Base-by-base conservation (phyloP, 2,888 invertebrate species). In the Flexamia atlantica region DNA sequence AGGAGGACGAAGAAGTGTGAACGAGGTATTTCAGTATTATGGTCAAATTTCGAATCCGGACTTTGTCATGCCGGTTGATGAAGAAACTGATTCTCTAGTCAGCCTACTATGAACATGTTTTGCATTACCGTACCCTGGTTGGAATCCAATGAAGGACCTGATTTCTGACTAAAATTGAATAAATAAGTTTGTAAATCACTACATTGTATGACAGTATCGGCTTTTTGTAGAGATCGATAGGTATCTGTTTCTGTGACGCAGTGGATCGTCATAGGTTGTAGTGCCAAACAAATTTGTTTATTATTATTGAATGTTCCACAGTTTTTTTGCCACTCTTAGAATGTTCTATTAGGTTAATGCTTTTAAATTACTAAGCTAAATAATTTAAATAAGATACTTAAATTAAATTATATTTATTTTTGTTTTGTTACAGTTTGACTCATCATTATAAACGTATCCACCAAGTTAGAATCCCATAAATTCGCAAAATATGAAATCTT, bases 1-100 rank as follows among this genome's bases (percentile, higher is more conserved):
- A 93, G 81, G 94, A 94, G 88, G 92, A 92, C 68, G 93, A 94
- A 87, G 93, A 94, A 83, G 70, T 81, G 57, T 84, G 82, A 85
- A 64, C 72, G 79, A 80, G 57, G 79, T 79, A 57, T 79, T 79
- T 36, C 25, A 36, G 20, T 57, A 0, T 57, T 30, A 7, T 79
- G 28, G 64, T 64, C 28, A 9, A 64, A 64, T 28, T 30, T 20
- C n/a, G 25, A 28, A 17, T 14, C 60, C 7, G 60, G 25, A 1
- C n/a, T 23, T 3, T 60, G 20, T 14, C 4, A 64, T 28, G 64
- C 12, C 30, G 30, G 25, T 25, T 12, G 14, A 17, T 64, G 0
- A 28, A 14, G 9, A 28, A 57, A 28, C 64, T 64, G 64, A 28
- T 28, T 57, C 57, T 79, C 79, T 79, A 79, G 79, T 79, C 79